A percentile compares a stretch with the other conserved stretches of the same genome.
These are phyloP conservation scores for Dicerorhinus sumatrensis DNA, from an alignment of 2,113 vertebrate genomes.

Conservation along the genomic window DNA sequence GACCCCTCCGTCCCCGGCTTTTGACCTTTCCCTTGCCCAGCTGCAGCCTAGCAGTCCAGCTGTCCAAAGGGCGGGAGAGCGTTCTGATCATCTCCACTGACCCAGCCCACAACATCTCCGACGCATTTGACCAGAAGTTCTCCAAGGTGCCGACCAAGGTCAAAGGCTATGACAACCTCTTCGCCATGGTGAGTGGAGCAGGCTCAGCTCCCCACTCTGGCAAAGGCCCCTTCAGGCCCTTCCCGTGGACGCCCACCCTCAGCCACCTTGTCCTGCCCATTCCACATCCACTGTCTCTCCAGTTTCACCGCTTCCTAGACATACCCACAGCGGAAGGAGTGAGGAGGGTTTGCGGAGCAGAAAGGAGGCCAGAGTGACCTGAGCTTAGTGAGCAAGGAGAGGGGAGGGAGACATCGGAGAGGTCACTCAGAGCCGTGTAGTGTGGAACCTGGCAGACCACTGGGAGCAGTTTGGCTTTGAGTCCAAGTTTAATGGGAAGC, in stretches of 20 bases:
- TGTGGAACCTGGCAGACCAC: background rate
- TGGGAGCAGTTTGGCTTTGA: background rate
- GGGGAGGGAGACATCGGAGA: background rate
- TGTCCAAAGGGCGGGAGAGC: conserved; percentile 95
- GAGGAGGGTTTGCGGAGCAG: background rate
- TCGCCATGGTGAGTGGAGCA: conserved; percentile 94
- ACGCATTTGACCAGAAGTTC: conserved; percentile 98
- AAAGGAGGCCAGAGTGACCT: background rate
- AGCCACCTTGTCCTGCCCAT: background rate
- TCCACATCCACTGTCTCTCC: background rate
- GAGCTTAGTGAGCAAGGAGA: background rate
- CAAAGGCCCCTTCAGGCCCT: background rate
- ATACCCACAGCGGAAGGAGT: background rate
- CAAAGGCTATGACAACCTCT: conserved; percentile 97
- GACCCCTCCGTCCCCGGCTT: background rate
- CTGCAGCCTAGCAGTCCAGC: conserved; percentile 96
- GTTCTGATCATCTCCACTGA: conserved; percentile 99
- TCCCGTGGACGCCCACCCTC: background rate
- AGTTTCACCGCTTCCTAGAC: background rate
- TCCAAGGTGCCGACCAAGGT: conserved; percentile 98
- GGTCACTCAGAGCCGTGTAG: background rate
- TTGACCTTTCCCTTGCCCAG: conserved; percentile 80
- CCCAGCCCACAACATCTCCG: conserved; percentile 98
- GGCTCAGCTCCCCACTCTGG: background rate
- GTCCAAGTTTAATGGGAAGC: background rate